Conservation (phyloP, 2,797 vertebrate genomes). For the Takifugu ocellatus region DNA sequence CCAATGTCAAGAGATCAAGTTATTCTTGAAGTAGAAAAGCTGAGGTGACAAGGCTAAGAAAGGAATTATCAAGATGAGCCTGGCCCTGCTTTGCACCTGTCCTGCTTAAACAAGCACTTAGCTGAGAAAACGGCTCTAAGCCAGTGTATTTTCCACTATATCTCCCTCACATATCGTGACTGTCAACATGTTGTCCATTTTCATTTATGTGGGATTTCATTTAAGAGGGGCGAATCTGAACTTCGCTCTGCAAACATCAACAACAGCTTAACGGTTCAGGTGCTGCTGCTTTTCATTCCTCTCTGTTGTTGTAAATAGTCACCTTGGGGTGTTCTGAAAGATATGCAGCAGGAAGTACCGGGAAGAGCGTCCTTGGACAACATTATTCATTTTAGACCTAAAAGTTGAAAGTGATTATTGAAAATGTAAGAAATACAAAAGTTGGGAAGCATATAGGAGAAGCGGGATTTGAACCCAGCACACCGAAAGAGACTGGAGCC, state of each 20-base stretch:
- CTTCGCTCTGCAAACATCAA: slow-evolving; percentile 23
- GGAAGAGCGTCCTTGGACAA: too few species aligned
- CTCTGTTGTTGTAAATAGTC: too few species aligned
- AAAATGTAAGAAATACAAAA: too few species aligned
- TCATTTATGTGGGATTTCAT: slow-evolving; percentile 61
- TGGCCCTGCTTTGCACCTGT: slow-evolving; percentile 44
- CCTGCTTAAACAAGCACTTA: slow-evolving; percentile 58
- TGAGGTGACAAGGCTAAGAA: slow-evolving; percentile 58
- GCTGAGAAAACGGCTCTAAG: slow-evolving; percentile 54
- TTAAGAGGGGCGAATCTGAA: slow-evolving; percentile 46
- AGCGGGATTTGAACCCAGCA: too few species aligned
- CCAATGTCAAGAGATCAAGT: slow-evolving; percentile 55
- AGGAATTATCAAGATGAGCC: slow-evolving; percentile 60
- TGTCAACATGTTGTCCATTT: slow-evolving; percentile 59
- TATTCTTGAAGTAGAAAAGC: slow-evolving; percentile 55
- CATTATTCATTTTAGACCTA: too few species aligned
- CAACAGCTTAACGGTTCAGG: slow-evolving; percentile 25
- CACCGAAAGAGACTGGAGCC: too few species aligned
- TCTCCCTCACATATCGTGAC: slow-evolving; percentile 57
- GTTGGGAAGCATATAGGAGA: too few species aligned
- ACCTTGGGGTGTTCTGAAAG: too few species aligned
- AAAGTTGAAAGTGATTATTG: too few species aligned
- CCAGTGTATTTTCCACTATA: slow-evolving; percentile 54
- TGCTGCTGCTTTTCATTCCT: slow-evolving; percentile 56
- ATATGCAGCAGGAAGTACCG: too few species aligned